Percentiles rank a stretch among this genome's conserved stretches.
Conservation (phyloP, 2,888 invertebrate species). For the Rotaria macrura region DNA sequence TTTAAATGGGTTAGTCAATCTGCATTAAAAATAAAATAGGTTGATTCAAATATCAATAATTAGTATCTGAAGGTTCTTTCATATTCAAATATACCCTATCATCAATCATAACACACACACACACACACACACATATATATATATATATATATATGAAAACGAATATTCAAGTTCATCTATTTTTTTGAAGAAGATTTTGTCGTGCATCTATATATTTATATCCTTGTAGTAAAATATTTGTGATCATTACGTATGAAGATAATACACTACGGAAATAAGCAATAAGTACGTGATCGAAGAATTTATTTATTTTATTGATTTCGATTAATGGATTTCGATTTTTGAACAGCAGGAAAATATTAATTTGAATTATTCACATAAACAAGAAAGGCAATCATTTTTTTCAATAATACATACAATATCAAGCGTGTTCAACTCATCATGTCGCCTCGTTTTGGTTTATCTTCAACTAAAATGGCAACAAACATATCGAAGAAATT, state of each 20-base stretch:
- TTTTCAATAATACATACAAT: not conserved
- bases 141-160: not conserved
- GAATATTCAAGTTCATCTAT: not conserved
- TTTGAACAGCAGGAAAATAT: not conserved
- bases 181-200: no score
- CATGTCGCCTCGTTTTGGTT: constrained; percentile 19
- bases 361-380: not conserved
- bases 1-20: not conserved
- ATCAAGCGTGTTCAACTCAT: not conserved
- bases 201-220: no score
- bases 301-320: not conserved
- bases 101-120: not conserved
- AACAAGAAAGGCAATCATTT: no score
- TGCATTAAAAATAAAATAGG: not conserved
- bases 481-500: not conserved
- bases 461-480: not conserved
- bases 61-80: not conserved
- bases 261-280: no score
- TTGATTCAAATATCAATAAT: not conserved
- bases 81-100: not conserved
- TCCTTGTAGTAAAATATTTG: no score
- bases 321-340: not conserved
- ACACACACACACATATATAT: no score
- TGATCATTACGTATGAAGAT: no score
- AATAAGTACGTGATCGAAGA: not conserved